These are phyloP conservation scores for Lethenteron reissneri DNA, from an alignment of 2,113 vertebrate genomes.

Conservation along the genomic window DNA sequence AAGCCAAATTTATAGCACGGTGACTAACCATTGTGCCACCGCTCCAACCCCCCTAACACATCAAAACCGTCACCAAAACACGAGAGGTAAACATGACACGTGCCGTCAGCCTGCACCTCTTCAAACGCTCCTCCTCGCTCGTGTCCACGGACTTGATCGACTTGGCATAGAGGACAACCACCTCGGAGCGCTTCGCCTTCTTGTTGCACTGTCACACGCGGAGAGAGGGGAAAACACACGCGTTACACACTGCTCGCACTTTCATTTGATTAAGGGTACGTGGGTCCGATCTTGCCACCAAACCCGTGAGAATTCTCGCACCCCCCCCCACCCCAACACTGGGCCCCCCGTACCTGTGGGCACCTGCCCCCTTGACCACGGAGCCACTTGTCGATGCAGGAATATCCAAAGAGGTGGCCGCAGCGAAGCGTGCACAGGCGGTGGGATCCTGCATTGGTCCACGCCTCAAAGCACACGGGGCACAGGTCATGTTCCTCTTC, in stretches of 20 bases:
- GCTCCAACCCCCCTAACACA: too few relatives aligned
- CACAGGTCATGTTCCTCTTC: slow-evolving; percentile 62
- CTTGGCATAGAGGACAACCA: slow-evolving; percentile 64
- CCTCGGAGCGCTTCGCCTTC: slow-evolving; percentile 61
- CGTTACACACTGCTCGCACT: neutral
- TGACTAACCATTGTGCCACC: too few relatives aligned
- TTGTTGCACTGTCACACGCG: slow-evolving; percentile 53
- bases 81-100: too few relatives aligned
- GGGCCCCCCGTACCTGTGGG: slow-evolving; percentile 46
- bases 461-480: slow-evolving; percentile 70
- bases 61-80: too few relatives aligned
- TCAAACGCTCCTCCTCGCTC: slow-evolving; percentile 51
- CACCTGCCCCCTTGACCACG: slow-evolving; percentile 51
- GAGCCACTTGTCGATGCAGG: slow-evolving; percentile 70
- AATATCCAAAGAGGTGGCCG: slow-evolving; percentile 72
- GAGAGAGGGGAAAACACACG: neutral
- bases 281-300: too few relatives aligned
- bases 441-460: slow-evolving; percentile 67
- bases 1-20: too few relatives aligned
- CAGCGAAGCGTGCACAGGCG: slow-evolving; percentile 57
- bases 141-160: slow-evolving; percentile 59
- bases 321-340: neutral
- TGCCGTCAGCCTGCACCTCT: slow-evolving; percentile 25
- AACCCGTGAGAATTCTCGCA: too few relatives aligned
- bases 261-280: neutral